A percentile compares a stretch with the other conserved stretches of the same genome.
These are phyloP conservation scores for Digitonthophagus gazella DNA, from an alignment of 2,888 invertebrate genomes.

Conservation along the genomic window DNA sequence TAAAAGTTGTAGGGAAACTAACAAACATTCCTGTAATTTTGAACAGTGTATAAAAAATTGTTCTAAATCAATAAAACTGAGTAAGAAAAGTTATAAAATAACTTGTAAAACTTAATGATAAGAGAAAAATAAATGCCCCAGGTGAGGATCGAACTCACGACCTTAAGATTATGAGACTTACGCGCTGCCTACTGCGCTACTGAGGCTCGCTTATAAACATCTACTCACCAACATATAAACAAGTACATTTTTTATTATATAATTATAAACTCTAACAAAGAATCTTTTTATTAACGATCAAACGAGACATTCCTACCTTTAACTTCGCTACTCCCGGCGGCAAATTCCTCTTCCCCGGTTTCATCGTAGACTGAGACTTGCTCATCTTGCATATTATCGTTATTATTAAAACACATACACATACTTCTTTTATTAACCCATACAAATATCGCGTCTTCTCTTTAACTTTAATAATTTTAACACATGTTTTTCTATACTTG, in stretches of 20 bases:
- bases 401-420: neutral
- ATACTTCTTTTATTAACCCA: no score
- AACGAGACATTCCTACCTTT: slow-evolving; percentile 24
- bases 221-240: neutral
- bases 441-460: no score
- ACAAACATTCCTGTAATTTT: no score
- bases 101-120: no score
- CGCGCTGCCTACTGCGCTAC: slow-evolving; percentile 88
- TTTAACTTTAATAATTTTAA: no score
- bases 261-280: no score
- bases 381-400: slow-evolving; percentile 24
- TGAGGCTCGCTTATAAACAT: slow-evolving; percentile 58
- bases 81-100: neutral
- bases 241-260: slow-evolving; percentile 2
- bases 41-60: no score
- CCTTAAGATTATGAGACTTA: slow-evolving; percentile 91
- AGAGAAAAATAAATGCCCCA: slow-evolving; percentile 63
- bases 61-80: slow-evolving; percentile 8
- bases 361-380: slow-evolving; percentile 1
- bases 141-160: slow-evolving; percentile 96
- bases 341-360: slow-evolving; percentile 24
- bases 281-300: slow-evolving; percentile 12
- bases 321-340: slow-evolving; percentile 23
- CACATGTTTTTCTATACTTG: neutral
- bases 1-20: neutral